Base-by-base conservation (phyloP, 2,797 vertebrate species). In the Eulemur coronatus region DNA sequence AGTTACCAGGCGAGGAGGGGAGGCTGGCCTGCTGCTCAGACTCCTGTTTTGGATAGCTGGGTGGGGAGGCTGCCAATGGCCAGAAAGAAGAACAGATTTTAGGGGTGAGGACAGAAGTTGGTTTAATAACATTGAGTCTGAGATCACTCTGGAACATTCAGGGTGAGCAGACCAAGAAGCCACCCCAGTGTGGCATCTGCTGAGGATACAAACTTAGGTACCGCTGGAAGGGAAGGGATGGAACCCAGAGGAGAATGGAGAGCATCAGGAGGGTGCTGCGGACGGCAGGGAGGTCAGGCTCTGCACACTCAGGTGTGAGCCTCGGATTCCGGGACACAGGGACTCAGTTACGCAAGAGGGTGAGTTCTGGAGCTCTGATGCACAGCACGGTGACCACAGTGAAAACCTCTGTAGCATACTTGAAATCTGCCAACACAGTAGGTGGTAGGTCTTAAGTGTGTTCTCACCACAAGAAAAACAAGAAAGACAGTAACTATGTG, bases 141-240 rank as follows among this genome's bases (percentile, higher is more conserved):
- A 61, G 50, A 30, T 3, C 4, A 43, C 35, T 67, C 33, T 8
- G 18, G 10, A 13, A 18, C 8, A 8, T 20, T 50, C 59, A 30
- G 43, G 7, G 17, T 22, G 26, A 61, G 33, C 17, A 7, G 11
- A 76, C 15, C 33, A 38, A 4, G 11, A 15, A 8, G 30, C 13
- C 41, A 0, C 10, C 3, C 9, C 22, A 11, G 5, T 15, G 14
- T 18, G 13, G 18, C 2, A 30, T 46, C 48, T n/a, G 7, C 46
- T 4, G n/a, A 2, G 12, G 38, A 4, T 17, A 38, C 43, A 48
- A 11, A 78, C 26, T n/a, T 38, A 3, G 14, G 33, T 43, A 38
- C 30, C 13, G 1, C 11, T 13, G 11, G 28, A 57, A 67, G 38
- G 11, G 28, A 57, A 67, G 38, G 30, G 20, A 59, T 8, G 14